phyloP scores from a whole-genome alignment of 2,888 invertebrate species.

The Xestia ashworthii region DNA sequence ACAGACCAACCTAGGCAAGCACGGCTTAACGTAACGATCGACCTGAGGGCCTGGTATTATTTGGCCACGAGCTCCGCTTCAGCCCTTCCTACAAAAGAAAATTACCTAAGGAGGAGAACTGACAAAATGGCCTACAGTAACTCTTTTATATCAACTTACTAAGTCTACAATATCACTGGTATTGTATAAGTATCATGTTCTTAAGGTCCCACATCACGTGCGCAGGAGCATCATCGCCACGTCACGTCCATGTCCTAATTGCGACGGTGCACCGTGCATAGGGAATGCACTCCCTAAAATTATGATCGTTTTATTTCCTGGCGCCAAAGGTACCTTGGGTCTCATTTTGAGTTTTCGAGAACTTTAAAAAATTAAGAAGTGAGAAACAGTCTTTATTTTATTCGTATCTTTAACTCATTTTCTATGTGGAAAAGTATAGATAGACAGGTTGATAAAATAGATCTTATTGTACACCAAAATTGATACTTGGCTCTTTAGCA shows the following conservation, averaged over 20 bases:
- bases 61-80: no score
- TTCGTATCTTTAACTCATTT: background rate
- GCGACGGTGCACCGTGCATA: constrained; percentile 75
- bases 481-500: background rate
- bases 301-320: constrained; percentile 55
- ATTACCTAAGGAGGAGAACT: background rate
- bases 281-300: constrained; percentile 67
- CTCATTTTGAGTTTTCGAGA: background rate
- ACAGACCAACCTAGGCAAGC: no score
- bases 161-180: constrained; percentile 4
- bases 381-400: background rate
- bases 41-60: no score
- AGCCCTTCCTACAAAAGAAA: background rate
- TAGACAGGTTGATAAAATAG: background rate
- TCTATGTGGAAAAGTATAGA: background rate
- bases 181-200: constrained; percentile 3
- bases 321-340: constrained; percentile 45
- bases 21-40: no score
- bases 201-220: constrained; percentile 74
- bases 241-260: constrained; percentile 79
- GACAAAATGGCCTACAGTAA: background rate
- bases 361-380: background rate
- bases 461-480: background rate
- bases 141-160: background rate
- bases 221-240: constrained; percentile 44